phyloP scores from a whole-genome alignment of 53 echinoderm and acorn worm species.

The Temnopleurus reevesii region DNA sequence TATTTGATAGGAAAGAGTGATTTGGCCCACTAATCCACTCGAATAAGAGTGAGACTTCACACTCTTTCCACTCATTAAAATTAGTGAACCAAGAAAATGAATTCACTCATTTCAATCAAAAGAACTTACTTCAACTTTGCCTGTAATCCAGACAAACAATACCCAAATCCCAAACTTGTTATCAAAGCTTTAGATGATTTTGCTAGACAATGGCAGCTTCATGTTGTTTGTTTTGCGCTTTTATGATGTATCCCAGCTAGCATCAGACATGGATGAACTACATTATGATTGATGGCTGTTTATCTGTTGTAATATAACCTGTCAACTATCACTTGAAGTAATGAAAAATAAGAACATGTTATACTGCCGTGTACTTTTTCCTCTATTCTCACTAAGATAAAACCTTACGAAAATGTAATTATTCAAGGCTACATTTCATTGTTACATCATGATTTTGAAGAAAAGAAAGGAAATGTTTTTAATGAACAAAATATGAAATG shows the following conservation, averaged over 20 bases:
- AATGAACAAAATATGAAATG: neutral
- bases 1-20: no score
- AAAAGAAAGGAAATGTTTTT: no score
- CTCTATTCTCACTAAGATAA: no score
- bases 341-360: neutral
- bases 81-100: no score
- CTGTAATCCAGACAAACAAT: neutral
- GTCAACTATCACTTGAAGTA: neutral
- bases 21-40: no score
- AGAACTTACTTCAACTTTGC: neutral
- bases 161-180: neutral
- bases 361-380: neutral
- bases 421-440: neutral
- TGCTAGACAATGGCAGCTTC: constrained; percentile 23
- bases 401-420: neutral
- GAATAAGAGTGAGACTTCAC: no score
- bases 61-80: no score
- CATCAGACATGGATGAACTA: neutral
- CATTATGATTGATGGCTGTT: constrained; percentile 3
- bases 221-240: constrained; percentile 27
- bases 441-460: neutral
- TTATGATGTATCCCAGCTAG: neutral
- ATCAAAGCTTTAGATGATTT: neutral
- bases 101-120: no score
- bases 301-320: constrained; percentile 27